Conservation (phyloP, 2,113 vertebrate genomes). For the Neofelis nebulosa region DNA sequence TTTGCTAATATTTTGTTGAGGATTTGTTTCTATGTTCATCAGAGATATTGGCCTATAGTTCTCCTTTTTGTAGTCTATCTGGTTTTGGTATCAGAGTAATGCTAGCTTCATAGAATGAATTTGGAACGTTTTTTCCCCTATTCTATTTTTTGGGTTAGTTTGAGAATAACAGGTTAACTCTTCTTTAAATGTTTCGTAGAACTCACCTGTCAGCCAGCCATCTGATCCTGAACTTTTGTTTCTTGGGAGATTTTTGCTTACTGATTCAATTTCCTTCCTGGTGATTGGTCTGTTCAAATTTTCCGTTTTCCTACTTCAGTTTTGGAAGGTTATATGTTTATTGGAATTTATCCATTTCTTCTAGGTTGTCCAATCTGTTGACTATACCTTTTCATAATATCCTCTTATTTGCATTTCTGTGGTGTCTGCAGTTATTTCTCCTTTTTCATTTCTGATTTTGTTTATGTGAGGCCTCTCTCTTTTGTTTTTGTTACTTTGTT, state of each 20-base stretch:
- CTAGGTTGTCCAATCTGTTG: background rate
- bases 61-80: too few species aligned
- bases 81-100: background rate
- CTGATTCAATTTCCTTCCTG: background rate
- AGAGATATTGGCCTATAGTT: too few species aligned
- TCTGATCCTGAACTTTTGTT: background rate
- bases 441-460: background rate
- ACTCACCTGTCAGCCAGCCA: background rate
- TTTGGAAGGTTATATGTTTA: background rate
- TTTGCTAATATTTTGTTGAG: background rate
- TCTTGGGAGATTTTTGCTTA: background rate
- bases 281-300: background rate
- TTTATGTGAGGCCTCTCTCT: background rate
- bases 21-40: background rate
- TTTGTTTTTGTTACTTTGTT: background rate
- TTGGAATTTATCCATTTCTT: background rate
- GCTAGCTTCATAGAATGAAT: background rate
- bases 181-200: background rate
- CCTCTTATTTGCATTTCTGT: background rate
- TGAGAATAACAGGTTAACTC: background rate
- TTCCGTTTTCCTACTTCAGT: background rate
- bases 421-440: background rate
- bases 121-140: background rate
- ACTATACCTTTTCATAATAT: background rate
- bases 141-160: background rate